These are phyloP conservation scores for Microtus californicus DNA, from an alignment of 2,797 vertebrate species.

Conservation along the genomic window DNA sequence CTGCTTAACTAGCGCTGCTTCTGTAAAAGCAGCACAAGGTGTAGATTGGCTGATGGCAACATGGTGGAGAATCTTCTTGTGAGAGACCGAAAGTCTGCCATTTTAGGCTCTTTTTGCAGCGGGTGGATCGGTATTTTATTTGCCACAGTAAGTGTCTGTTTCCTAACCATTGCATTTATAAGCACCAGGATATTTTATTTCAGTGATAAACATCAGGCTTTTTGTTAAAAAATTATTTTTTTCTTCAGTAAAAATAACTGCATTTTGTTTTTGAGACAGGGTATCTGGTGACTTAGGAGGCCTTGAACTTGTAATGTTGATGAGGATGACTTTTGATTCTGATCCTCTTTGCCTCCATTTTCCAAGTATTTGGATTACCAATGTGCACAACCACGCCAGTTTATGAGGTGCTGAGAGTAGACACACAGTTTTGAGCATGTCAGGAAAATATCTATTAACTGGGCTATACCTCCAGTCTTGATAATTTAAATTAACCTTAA, in stretches of 20 bases:
- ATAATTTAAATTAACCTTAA: conserved; percentile 1
- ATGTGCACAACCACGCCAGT: not conserved
- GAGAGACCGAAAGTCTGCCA: not conserved
- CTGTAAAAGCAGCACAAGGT: not conserved
- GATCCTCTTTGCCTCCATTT: not conserved
- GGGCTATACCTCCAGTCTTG: too few relatives aligned
- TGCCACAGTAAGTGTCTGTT: not conserved
- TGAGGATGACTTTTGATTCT: not conserved
- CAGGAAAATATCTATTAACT: not conserved
- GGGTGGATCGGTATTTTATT: not conserved
- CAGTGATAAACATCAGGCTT: conserved; percentile 2
- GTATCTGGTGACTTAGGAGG: not conserved
- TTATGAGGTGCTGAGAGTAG: not conserved
- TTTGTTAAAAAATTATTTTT: conserved; percentile 57
- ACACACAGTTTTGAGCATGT: not conserved
- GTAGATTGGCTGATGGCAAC: not conserved
- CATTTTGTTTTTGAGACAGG: not conserved
- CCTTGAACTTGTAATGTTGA: not conserved
- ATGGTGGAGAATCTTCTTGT: not conserved
- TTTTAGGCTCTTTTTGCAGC: not conserved
- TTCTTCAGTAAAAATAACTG: not conserved
- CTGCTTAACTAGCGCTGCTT: not conserved
- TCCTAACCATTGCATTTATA: not conserved
- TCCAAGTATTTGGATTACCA: not conserved
- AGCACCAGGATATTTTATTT: not conserved